Base-by-base conservation (phyloP, 1,140 invertebrate genomes). In the Scaptodrosophila lebanonensis region DNA sequence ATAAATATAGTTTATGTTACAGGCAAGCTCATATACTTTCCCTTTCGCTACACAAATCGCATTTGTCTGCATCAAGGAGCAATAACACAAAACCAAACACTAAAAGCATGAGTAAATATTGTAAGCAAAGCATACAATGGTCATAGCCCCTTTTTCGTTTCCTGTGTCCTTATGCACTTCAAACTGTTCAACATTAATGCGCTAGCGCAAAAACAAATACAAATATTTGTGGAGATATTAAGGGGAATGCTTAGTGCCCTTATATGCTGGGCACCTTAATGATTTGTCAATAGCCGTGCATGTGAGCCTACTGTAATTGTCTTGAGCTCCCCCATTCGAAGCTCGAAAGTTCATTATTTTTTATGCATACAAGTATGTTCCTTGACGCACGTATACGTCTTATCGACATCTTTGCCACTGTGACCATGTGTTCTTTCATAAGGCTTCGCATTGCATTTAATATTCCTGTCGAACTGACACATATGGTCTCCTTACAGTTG, bases 221-320 rank as follows among this genome's bases (percentile, higher is more conserved):
- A 63, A 66, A 63, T 63, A 63, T 67, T 67, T 64, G 64, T 43
- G 40, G 44, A 56, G 38, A 50, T 59, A 59, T 44, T 44, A 29
- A 11, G n/a, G 25, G 33, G 32, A 9, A 15, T 13, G 3, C 8
- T 7, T 0, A 25, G 5, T 35, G 12, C 39, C 6, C 33, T 8
- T 43, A 38, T 15, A 9, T 27, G 0, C 15, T 12, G 22, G 48
- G 52, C 59, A 64, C 53, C 60, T 58, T 67, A 67, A 67, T 67
- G 64, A 67, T 67, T 67, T 67, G 64, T 67, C 64, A 67, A 67
- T 67, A 67, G 59, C 32, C 43, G 53, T 47, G 58, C 58, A 53
- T 63, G 64, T 43, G 52, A 36, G 11, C 57, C 51, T 45, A 44
- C 15, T 63, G 63, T 57, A 66, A 40, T 44, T 66, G 63, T 52